Conservation (phyloP, 2,113 vertebrate species). For the Passer montanus region DNA sequence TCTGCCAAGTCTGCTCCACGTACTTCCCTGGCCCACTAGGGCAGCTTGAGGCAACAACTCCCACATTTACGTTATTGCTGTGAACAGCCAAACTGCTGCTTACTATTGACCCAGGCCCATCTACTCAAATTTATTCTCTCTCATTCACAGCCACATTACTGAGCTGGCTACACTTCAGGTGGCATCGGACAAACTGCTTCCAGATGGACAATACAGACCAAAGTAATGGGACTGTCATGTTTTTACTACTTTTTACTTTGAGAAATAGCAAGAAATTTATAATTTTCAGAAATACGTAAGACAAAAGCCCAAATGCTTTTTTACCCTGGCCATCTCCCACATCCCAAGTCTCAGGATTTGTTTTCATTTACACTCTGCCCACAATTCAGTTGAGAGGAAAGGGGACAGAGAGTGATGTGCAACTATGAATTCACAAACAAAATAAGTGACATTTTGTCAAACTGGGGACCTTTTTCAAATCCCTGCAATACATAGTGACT, state of each 20-base stretch:
- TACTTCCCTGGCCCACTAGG: slow-evolving; percentile 76
- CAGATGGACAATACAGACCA: background rate
- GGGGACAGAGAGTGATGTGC: background rate
- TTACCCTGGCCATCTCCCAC: background rate
- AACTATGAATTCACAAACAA: background rate
- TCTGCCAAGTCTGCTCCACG: slow-evolving; percentile 75
- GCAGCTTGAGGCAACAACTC: slow-evolving; percentile 75
- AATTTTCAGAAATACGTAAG: background rate
- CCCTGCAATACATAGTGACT: background rate
- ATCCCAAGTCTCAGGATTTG: background rate
- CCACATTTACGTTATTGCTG: slow-evolving; percentile 68
- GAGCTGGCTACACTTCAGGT: background rate
- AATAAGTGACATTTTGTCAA: background rate
- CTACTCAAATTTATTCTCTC: slow-evolving; percentile 36
- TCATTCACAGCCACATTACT: slow-evolving; percentile 17
- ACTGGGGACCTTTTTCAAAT: background rate
- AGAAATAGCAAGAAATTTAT: background rate
- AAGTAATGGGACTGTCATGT: rapidly evolving
- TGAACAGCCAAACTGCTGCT: slow-evolving; percentile 53
- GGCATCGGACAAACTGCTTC: background rate
- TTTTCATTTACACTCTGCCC: background rate
- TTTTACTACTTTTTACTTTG: background rate
- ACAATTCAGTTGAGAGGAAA: background rate
- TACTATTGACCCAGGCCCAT: slow-evolving; percentile 52
- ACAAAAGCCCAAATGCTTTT: background rate